These are phyloP conservation scores for Conistra vaccinii DNA, from an alignment of 2,888 invertebrate species.

Conservation along the genomic window DNA sequence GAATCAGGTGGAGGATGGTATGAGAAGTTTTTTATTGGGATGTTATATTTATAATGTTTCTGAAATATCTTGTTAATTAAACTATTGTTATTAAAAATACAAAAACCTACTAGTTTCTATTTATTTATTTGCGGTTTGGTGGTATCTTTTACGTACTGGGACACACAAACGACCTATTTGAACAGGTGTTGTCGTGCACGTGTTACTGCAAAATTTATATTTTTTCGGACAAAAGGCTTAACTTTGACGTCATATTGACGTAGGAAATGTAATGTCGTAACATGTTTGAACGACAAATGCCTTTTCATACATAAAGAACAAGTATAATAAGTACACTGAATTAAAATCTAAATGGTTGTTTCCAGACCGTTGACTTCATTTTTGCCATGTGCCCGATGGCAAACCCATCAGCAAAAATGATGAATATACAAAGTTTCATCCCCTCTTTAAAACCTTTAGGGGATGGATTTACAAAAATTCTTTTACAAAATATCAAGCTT, in stretches of 20 bases:
- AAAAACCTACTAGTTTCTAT: neutral
- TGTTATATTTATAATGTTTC: neutral
- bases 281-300: neutral
- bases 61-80: neutral
- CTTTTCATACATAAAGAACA: neutral
- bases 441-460: neutral
- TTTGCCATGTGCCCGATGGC: neutral
- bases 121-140: neutral
- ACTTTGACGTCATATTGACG: conserved; percentile 18
- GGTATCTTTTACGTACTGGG: neutral
- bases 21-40: neutral
- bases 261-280: neutral
- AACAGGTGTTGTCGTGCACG: neutral
- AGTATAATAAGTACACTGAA: neutral
- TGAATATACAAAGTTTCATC: neutral
- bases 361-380: neutral
- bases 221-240: neutral
- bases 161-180: neutral
- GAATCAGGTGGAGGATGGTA: conserved; percentile 4
- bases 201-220: neutral
- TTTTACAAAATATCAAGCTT: neutral
- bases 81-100: neutral
- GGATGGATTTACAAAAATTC: neutral
- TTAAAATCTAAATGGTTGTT: neutral
- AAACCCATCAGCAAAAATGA: neutral